phyloP scores from a whole-genome alignment of 2,888 invertebrate genomes.

The Thera obeliscata region DNA sequence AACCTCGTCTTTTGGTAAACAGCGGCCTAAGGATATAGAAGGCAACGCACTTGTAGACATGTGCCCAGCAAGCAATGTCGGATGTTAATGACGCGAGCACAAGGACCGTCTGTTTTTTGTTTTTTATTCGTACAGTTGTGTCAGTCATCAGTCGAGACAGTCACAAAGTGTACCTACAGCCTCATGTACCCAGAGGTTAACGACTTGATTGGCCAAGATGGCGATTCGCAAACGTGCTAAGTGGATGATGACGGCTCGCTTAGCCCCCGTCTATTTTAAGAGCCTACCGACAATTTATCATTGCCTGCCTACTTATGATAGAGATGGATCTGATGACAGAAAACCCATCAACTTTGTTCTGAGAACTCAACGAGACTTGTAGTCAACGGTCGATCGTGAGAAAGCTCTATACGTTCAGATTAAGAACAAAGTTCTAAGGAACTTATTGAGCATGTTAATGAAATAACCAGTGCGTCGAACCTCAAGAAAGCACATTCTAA shows the following conservation, averaged over 20 bases:
- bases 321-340: slow-evolving; percentile 13
- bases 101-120: slow-evolving; percentile 35
- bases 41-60: slow-evolving; percentile 38
- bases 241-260: slow-evolving; percentile 73
- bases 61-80: slow-evolving; percentile 29
- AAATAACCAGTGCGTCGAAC: too few relatives aligned
- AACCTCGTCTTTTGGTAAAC: not conserved
- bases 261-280: slow-evolving; percentile 58
- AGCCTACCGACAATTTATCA: slow-evolving; percentile 42
- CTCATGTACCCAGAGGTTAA: slow-evolving; percentile 67
- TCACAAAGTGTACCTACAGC: slow-evolving; percentile 27
- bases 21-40: slow-evolving; percentile 33
- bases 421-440: not conserved
- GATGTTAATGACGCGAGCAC: slow-evolving; percentile 39
- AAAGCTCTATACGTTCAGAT: not conserved
- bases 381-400: not conserved
- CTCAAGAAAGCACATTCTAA: not conserved
- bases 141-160: slow-evolving; percentile 23
- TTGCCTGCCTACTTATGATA: slow-evolving; percentile 12
- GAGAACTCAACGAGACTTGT: slow-evolving; percentile 3
- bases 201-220: slow-evolving; percentile 78
- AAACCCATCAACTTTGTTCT: slow-evolving; percentile 6
- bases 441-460: not conserved
- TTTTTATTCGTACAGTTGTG: slow-evolving; percentile 29
- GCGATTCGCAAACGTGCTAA: slow-evolving; percentile 76